Conservation (phyloP, 2,888 invertebrate genomes). For the Lycophotia porphyrea region DNA sequence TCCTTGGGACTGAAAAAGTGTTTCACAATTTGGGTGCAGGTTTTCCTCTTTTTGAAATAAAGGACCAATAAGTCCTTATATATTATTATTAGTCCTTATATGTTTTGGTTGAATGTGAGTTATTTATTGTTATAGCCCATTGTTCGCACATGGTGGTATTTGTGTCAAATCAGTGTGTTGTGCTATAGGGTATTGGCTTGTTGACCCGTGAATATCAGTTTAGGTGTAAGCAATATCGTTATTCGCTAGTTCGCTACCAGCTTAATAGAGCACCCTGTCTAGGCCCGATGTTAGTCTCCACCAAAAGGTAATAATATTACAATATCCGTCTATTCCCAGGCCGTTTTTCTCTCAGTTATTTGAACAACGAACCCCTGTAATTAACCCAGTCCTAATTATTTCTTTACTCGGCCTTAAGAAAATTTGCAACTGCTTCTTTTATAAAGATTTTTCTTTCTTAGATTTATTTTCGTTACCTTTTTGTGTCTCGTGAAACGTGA, state of each 20-base stretch:
- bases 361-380: conserved; percentile 35
- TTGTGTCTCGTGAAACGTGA: conserved; percentile 48
- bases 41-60: conserved; percentile 13
- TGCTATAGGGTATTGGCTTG: conserved; percentile 9
- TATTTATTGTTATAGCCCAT: conserved; percentile 16
- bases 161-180: conserved; percentile 15
- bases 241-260: conserved; percentile 37
- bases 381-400: conserved; percentile 53
- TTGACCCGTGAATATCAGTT: conserved; percentile 14
- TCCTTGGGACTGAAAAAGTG: not conserved
- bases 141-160: conserved; percentile 24
- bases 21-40: not conserved
- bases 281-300: conserved; percentile 4
- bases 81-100: too few species aligned
- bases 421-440: conserved; percentile 39
- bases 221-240: conserved; percentile 29
- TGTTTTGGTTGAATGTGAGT: conserved; percentile 15
- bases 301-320: conserved; percentile 8
- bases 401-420: conserved; percentile 25
- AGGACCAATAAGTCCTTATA: conserved; percentile 17
- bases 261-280: conserved; percentile 2
- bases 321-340: conserved; percentile 2
- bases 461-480: conserved; percentile 33
- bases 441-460: conserved; percentile 42
- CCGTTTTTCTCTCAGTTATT: conserved; percentile 16